Base-by-base conservation (phyloP, 2,888 invertebrate species). In the Eumacrocentrus americanus region DNA sequence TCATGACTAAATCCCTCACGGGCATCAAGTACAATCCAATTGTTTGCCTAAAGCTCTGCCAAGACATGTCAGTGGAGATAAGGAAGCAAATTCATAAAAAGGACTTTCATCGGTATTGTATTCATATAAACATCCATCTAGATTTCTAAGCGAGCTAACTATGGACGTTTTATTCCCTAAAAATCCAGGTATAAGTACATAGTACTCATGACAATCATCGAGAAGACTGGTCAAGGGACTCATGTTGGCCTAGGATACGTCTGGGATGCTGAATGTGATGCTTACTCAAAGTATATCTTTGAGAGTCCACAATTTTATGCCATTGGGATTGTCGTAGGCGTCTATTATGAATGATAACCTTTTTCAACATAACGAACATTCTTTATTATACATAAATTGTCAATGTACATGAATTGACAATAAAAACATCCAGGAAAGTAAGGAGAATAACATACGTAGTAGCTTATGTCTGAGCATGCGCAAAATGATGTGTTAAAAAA, bases 131-230 rank as follows among this genome's bases (percentile, higher is more conserved):
- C n/a, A n/a, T n/a, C n/a, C n/a, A n/a, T n/a, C n/a, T n/a, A n/a
- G n/a, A n/a, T n/a, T n/a, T n/a, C n/a, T n/a, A n/a, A n/a, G n/a
- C n/a, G n/a, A n/a, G n/a, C n/a, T n/a, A n/a, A n/a, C n/a, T n/a
- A n/a, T n/a, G n/a, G n/a, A n/a, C n/a, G 23, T 48, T 29, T 14
- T 25, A 11, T 16, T 42, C 2, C 7, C n/a, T n/a, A n/a, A 1
- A 51, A 34, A n/a, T 52, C n/a, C 60, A 77, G 77, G 7, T 75
- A 74, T 56, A 77, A 76, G 60, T 68, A 69, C 56, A 53, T 74
- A 3, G 73, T 75, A 7, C 34, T 53, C 5, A 67, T 75, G 11
- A 65, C 70, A n/a, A 72, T 77, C 44, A 62, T 72, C 6, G 72
- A 77, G 46, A 76, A 74, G 55, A 58, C 60, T 4, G 68, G 62